phyloP scores from a whole-genome alignment of 2,888 invertebrate genomes.

The Poecilus cupreus region DNA sequence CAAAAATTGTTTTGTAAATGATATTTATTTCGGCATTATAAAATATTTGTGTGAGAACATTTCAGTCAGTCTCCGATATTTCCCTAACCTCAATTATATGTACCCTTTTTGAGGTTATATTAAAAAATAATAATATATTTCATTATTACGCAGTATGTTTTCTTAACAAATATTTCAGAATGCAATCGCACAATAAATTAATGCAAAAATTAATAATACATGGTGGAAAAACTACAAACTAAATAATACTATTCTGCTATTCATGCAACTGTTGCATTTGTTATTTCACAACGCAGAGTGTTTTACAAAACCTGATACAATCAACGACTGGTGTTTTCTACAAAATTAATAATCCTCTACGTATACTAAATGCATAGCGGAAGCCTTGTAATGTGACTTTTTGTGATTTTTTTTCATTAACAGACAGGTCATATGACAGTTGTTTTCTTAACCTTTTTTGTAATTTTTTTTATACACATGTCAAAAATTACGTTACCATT shows the following conservation, averaged over 20 bases:
- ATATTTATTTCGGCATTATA: neutral
- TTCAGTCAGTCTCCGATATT: neutral
- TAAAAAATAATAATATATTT: neutral
- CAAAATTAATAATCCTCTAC: constrained; percentile 39
- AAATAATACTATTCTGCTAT: neutral
- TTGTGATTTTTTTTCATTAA: constrained; percentile 38
- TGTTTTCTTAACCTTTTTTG: constrained; percentile 33
- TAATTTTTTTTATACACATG: constrained; percentile 54
- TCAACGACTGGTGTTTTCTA: constrained; percentile 54
- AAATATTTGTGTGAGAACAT: neutral
- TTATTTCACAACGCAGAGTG: constrained; percentile 54
- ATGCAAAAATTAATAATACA: neutral
- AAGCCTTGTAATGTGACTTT: constrained; percentile 54
- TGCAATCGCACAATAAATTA: neutral
- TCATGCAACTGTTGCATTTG: constrained; percentile 21
- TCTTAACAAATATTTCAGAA: neutral
- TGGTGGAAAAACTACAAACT: neutral
- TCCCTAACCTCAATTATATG: neutral
- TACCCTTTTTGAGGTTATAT: neutral
- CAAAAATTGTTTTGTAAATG: too few relatives aligned
- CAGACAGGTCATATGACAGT: constrained; percentile 52
- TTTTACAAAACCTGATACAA: constrained; percentile 51
- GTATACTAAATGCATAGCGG: constrained; percentile 54
- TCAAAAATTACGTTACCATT: constrained; percentile 58
- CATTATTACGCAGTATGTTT: neutral